Conservation (phyloP, 1,140 invertebrate genomes). For the Drosophila truncata region DNA sequence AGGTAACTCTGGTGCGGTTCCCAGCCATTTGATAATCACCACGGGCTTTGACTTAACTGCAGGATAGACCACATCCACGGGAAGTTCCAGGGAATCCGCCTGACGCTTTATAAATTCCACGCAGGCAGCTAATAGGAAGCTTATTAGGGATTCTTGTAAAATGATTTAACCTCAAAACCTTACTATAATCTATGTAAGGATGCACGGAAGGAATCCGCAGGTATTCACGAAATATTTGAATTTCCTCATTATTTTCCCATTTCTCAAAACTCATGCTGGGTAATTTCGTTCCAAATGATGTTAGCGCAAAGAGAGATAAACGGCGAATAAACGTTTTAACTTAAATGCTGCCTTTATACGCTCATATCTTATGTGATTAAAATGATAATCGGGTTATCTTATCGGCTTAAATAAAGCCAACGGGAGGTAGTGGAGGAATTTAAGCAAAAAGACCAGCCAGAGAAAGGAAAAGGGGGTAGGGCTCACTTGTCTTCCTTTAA, state of each 20-base stretch:
- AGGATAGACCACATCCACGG: slow-evolving; percentile 86
- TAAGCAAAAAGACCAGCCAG: background rate
- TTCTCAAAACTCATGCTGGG: slow-evolving; percentile 43
- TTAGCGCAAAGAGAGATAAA: background rate
- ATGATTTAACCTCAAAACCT: background rate
- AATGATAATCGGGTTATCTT: slow-evolving; percentile 5
- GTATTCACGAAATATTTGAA: slow-evolving; percentile 92
- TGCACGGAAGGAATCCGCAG: slow-evolving; percentile 93
- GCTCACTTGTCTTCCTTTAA: background rate
- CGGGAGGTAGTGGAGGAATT: background rate
- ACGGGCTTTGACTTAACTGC: slow-evolving; percentile 88
- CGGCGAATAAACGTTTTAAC: background rate
- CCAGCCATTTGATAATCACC: slow-evolving; percentile 91
- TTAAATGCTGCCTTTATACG: background rate
- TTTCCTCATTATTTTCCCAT: slow-evolving; percentile 88
- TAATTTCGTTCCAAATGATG: too few relatives aligned
- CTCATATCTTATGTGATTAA: background rate
- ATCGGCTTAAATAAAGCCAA: background rate
- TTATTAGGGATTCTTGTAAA: background rate
- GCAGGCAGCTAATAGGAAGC: slow-evolving; percentile 75
- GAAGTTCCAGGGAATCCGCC: slow-evolving; percentile 88
- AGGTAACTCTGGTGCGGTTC: slow-evolving; percentile 88
- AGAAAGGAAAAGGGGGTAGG: too few relatives aligned
- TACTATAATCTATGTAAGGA: slow-evolving; percentile 91
- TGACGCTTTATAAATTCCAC: slow-evolving; percentile 89